These are phyloP conservation scores for Pitta sordida DNA, from an alignment of 2,113 vertebrate species.

Conservation along the genomic window DNA sequence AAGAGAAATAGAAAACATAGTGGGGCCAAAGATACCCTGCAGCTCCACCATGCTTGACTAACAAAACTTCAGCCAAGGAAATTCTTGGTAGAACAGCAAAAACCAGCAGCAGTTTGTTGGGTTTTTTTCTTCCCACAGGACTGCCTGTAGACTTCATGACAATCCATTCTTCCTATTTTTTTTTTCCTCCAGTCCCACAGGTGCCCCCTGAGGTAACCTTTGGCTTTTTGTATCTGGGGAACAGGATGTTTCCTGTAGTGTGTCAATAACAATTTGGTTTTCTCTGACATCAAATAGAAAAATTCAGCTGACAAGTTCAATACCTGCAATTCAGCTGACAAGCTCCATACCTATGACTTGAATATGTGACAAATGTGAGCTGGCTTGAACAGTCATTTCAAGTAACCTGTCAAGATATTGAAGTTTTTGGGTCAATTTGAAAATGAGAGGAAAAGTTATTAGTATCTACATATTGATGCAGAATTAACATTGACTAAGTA, in stretches of 20 bases:
- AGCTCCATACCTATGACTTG: background rate
- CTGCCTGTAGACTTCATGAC: background rate
- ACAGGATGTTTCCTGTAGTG: background rate
- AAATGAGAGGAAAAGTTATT: background rate
- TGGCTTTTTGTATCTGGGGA: background rate
- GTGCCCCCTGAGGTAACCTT: background rate
- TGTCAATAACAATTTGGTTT: conserved; percentile 25
- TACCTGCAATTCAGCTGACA: background rate
- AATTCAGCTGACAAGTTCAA: background rate
- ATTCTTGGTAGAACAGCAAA: background rate
- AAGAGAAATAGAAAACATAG: background rate
- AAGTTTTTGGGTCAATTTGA: conserved; percentile 1
- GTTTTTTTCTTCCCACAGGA: background rate
- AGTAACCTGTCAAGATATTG: background rate
- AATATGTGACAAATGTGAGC: background rate
- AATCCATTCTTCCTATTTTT: background rate
- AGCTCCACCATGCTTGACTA: background rate
- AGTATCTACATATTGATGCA: background rate
- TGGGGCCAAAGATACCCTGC: background rate
- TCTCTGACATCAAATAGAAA: background rate
- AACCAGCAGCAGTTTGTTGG: background rate
- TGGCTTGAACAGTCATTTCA: conserved; percentile 14
- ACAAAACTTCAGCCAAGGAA: background rate
- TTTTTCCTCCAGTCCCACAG: background rate
- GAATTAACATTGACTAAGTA: background rate